Percentiles rank a stretch among this genome's conserved stretches.
These are phyloP conservation scores for Ceraclea dissimilis DNA, from an alignment of 2,888 invertebrate species.

Conservation along the genomic window DNA sequence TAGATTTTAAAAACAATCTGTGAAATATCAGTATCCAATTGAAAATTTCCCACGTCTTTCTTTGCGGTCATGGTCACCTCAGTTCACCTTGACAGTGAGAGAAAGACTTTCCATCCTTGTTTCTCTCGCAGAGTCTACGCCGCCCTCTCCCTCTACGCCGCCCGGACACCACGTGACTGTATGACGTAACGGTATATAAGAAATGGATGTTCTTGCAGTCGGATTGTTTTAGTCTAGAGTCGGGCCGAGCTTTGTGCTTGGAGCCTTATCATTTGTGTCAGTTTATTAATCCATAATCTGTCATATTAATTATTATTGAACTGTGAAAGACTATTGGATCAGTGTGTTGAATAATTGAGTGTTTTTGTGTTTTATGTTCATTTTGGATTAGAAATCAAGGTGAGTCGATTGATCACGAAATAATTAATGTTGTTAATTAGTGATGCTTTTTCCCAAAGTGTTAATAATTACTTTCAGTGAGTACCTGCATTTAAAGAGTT, in stretches of 20 bases:
- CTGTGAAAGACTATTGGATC: neutral
- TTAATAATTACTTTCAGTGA: too few species aligned
- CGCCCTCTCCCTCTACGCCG: neutral
- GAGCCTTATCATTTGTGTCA: neutral
- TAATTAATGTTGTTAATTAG: too few species aligned
- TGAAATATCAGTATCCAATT: too few species aligned
- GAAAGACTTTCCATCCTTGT: neutral
- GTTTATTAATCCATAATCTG: neutral
- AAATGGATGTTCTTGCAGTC: neutral
- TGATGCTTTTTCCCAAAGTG: too few species aligned
- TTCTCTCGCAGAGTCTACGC: neutral
- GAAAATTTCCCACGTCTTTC: too few species aligned
- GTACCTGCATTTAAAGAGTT: too few species aligned
- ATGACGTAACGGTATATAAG: neutral
- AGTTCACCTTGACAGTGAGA: neutral
- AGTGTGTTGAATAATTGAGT: neutral
- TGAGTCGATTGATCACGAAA: neutral
- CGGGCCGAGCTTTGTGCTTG: neutral
- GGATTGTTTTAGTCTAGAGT: neutral
- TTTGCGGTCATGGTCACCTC: neutral
- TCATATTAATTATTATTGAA: too few species aligned
- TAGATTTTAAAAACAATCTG: too few species aligned
- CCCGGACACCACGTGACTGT: neutral
- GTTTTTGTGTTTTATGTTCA: neutral
- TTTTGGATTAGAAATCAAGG: neutral